A percentile compares a stretch with the other conserved stretches of the same genome.
Evolutionary conservation across 2,113 vertebrate genomes (phyloP).

Genomic region (Tragelaphus imberbis): DNA sequence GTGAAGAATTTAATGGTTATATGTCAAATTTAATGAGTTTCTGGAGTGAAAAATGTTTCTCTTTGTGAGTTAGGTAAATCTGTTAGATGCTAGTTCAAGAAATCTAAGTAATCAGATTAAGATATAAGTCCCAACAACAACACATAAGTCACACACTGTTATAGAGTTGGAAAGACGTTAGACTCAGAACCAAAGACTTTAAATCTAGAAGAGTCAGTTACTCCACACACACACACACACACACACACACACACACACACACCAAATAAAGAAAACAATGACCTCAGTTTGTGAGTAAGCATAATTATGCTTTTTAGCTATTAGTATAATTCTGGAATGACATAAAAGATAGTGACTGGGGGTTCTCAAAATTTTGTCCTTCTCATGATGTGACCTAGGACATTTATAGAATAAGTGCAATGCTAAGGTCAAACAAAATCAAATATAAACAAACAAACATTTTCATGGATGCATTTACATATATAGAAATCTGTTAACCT

Average conservation of each 20-base stretch:
- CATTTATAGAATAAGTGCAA: neutral
- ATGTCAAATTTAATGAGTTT: neutral
- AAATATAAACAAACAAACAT: neutral
- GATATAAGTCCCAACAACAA: neutral
- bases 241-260: too few relatives aligned
- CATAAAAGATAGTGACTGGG: neutral
- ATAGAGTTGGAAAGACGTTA: neutral
- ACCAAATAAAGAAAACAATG: neutral
- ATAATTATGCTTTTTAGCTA: neutral
- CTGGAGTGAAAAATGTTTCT: neutral
- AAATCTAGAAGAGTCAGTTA: neutral
- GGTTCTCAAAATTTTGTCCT: neutral
- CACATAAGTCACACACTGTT: neutral
- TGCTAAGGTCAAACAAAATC: neutral
- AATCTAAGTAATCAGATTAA: neutral
- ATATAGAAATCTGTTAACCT: neutral
- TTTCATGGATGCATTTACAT: neutral
- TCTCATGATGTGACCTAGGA: neutral
- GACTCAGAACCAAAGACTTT: neutral
- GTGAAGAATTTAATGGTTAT: neutral
- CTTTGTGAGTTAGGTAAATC: neutral
- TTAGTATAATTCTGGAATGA: neutral
- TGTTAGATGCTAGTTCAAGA: neutral
- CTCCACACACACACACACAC: neutral
- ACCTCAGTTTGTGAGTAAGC: neutral